Conservation (phyloP, 2,113 vertebrate genomes). For the Patagioenas fasciata region DNA sequence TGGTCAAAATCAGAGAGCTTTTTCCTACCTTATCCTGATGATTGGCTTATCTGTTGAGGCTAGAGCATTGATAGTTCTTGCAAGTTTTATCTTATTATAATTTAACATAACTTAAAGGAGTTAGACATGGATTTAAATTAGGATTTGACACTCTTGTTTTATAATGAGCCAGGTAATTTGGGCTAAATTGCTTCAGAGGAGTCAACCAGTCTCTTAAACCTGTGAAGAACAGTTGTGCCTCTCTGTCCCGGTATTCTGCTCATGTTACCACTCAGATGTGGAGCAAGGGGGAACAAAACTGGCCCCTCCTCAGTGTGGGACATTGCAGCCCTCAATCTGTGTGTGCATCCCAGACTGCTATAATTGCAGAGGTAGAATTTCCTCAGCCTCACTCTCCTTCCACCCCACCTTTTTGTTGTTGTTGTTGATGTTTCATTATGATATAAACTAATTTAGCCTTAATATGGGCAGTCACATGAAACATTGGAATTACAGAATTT, state of each 20-base stretch:
- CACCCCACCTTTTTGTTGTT: background rate
- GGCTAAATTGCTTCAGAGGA: background rate
- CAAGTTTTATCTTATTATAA: background rate
- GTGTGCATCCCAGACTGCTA: background rate
- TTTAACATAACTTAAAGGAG: background rate
- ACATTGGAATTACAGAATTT: background rate
- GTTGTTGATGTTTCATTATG: background rate
- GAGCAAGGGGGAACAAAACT: background rate
- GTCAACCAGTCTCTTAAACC: background rate
- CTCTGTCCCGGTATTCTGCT: background rate
- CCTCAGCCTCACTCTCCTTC: background rate
- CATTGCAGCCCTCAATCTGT: background rate
- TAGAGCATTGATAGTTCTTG: background rate
- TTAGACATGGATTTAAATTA: background rate
- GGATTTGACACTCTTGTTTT: background rate
- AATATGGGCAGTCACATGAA: background rate
- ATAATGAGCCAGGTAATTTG: background rate
- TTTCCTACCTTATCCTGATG: background rate
- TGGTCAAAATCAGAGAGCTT: background rate
- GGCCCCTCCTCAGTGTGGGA: background rate
- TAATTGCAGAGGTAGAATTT: background rate
- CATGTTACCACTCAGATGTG: background rate
- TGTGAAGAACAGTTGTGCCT: background rate
- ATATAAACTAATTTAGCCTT: background rate
- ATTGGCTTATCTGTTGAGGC: background rate